phyloP scores from a whole-genome alignment of 2,797 vertebrate species.

The Sebastes kiyomatsui region DNA sequence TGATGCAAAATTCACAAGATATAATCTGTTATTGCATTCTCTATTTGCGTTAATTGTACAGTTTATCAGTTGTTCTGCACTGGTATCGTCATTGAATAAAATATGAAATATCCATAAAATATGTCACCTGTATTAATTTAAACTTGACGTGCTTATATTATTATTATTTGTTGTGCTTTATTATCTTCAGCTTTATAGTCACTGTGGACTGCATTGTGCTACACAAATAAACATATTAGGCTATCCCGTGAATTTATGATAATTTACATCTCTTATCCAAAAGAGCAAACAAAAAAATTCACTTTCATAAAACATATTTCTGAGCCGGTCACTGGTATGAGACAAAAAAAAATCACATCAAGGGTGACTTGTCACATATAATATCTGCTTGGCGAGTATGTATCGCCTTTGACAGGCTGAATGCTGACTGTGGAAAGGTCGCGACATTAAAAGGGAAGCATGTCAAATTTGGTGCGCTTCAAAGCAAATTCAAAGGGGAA shows the following conservation, averaged over 20 bases:
- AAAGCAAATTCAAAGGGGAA: not conserved
- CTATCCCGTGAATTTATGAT: not conserved
- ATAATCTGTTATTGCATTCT: too few relatives aligned
- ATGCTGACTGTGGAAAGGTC: not conserved
- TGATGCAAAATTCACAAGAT: too few relatives aligned
- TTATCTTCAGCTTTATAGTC: not conserved
- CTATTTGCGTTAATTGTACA: too few relatives aligned
- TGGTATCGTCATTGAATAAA: too few relatives aligned
- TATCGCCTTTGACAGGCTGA: slow-evolving; percentile 1
- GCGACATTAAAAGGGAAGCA: not conserved
- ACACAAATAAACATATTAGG: not conserved
- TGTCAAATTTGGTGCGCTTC: not conserved
- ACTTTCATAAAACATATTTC: not conserved
- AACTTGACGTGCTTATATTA: not conserved
- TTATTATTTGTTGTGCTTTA: not conserved
- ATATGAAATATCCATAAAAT: too few relatives aligned
- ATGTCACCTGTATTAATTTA: not conserved
- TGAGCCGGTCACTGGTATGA: not conserved
- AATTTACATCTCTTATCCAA: not conserved
- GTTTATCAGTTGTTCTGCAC: too few relatives aligned
- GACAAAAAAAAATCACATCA: not conserved
- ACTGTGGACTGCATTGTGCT: not conserved
- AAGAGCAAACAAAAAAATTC: not conserved
- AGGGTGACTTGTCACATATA: not conserved
- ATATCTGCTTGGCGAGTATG: not conserved